Conservation (phyloP, 2,113 vertebrate species). For the Pteronura brasiliensis region DNA sequence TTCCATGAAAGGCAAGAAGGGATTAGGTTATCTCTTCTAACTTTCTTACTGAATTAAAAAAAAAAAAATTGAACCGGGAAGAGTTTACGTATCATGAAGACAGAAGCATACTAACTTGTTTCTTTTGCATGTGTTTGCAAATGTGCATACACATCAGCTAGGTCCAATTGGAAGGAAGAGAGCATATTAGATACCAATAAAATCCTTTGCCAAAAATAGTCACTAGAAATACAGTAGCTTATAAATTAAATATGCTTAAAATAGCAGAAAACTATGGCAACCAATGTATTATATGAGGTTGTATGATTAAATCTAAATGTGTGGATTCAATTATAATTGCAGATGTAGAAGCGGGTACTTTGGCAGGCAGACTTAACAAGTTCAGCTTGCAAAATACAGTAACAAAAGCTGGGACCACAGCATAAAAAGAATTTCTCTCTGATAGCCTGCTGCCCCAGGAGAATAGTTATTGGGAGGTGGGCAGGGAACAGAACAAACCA, state of each 20-base stretch:
- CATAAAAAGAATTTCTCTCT: conserved; percentile 70
- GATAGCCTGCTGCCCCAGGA: conserved; percentile 58
- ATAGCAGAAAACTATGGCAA: conserved; percentile 77
- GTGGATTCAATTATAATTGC: conserved; percentile 82
- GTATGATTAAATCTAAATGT: conserved; percentile 75
- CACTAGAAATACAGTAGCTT: conserved; percentile 77
- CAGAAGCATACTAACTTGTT: neutral
- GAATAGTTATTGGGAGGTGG: conserved; percentile 45
- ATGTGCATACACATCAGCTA: neutral
- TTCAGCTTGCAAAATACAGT: conserved; percentile 61
- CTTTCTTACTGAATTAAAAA: neutral
- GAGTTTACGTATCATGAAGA: neutral
- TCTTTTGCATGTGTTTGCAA: neutral
- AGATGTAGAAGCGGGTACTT: conserved; percentile 75
- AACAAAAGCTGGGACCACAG: conserved; percentile 65
- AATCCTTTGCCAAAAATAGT: conserved; percentile 39
- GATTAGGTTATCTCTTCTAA: neutral
- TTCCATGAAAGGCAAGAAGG: neutral
- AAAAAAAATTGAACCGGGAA: neutral
- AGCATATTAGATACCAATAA: neutral
- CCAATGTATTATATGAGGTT: conserved; percentile 73
- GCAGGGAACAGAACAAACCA: conserved; percentile 25
- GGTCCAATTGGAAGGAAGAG: neutral
- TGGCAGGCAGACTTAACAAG: conserved; percentile 76
- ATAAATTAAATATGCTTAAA: conserved; percentile 76